Evolutionary conservation across 2,797 vertebrate species (phyloP), one percentile per base, ranked within the genome.

Genomic region (Xenops minutus): DNA sequence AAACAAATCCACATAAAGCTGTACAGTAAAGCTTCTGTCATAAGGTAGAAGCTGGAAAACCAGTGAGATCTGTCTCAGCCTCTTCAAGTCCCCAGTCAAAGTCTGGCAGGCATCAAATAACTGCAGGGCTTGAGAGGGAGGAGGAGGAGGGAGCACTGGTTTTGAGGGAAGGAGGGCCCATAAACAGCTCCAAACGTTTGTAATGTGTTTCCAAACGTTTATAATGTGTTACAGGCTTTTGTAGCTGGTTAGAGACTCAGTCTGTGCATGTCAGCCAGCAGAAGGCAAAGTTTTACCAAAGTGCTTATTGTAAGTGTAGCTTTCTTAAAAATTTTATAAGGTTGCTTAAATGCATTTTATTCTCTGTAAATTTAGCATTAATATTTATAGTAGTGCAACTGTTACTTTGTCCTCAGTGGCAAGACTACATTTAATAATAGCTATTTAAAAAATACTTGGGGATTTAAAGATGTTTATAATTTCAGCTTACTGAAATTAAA

Each of bases 351-450:
- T 51, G 44, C 58, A 88, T 94, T 93, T 96, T 76, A 84, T 71
- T 96, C 80, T 88, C 74, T 82, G 88, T 77, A 90, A 95, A 89
- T 95, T 85, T 85, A 79, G 29, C 83, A 89, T 97, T 90, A 94
- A 96, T 95, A 94, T 95, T 97, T 96, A 93, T 93, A 94, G 66
- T 26, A 78, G 63, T 71, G 66, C 59, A 83, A 92, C 89, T 71
- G 73, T 92, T 96, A 79, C 83, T 93, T 86, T 92, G 88, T 96
- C 91, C 9, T 18, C 82, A 77, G 85, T 92, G 82, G 69, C 81
- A 92, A 55, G 56, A 30, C 66, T 84, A 81, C 66, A 46, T 73
- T 83, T 86, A 92, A 78, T 88, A 85, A 82, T 34, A 81, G 44
- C 63, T 87, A 64, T 43, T 93, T 82, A 3, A 88, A 92, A 92